These are phyloP conservation scores for Vireo griseus DNA, from an alignment of 2,797 vertebrate species.

Conservation along the genomic window DNA sequence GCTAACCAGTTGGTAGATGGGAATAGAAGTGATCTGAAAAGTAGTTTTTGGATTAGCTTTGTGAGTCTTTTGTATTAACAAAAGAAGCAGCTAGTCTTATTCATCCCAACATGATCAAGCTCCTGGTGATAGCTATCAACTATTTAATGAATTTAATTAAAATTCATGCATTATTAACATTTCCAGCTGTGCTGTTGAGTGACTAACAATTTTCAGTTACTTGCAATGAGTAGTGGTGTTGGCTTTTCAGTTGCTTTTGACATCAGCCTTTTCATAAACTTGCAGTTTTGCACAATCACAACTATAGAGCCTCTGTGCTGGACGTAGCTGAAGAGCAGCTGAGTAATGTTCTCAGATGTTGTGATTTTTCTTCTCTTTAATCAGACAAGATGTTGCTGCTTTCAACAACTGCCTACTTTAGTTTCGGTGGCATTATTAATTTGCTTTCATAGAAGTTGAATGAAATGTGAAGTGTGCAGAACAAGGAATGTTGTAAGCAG, in stretches of 20 bases:
- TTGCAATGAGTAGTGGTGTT: neutral
- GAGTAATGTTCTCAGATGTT: neutral
- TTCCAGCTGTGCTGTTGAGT: neutral
- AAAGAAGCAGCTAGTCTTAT: neutral
- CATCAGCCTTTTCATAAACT: neutral
- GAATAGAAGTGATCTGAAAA: neutral
- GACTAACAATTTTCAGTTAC: neutral
- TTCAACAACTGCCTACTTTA: neutral
- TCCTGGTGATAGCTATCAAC: neutral
- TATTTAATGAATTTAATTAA: conserved; percentile 16
- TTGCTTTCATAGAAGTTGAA: neutral
- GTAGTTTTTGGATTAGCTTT: neutral
- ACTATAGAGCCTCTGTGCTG: neutral
- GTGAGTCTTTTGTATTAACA: neutral
- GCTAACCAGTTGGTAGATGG: neutral
- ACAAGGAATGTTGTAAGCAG: neutral
- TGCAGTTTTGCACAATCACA: neutral
- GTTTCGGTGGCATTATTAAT: neutral
- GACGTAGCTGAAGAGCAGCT: neutral
- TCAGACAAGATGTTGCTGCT: neutral
- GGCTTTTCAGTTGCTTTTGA: conserved; percentile 12
- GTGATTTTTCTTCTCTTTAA: neutral
- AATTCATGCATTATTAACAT: neutral
- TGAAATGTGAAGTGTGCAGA: neutral
- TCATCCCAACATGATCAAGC: neutral